Conservation (phyloP, 2,797 vertebrate genomes). For the Sciurus vulgaris region DNA sequence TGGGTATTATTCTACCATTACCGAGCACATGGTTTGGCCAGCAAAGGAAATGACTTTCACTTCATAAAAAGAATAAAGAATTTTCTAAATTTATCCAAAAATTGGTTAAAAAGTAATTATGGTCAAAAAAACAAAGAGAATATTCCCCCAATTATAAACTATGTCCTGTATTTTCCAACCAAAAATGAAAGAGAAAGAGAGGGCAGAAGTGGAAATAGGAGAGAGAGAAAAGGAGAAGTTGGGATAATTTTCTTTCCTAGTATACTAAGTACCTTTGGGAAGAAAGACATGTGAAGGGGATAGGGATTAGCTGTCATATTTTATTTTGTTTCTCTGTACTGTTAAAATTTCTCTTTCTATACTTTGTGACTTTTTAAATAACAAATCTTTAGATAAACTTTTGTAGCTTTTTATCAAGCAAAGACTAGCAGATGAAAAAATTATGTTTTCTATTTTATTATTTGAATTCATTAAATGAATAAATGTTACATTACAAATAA, state of each 20-base stretch:
- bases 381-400: background rate
- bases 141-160: background rate
- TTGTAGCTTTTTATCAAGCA: background rate
- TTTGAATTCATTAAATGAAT: background rate
- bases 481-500: background rate
- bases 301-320: background rate
- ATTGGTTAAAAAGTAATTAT: background rate
- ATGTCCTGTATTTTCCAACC: background rate
- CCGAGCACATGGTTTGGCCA: background rate
- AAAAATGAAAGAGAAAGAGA: background rate
- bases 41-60: background rate
- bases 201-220: background rate
- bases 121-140: background rate
- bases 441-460: conserved; percentile 10
- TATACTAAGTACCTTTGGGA: background rate
- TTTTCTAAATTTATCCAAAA: background rate
- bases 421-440: background rate
- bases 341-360: conserved; percentile 14
- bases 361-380: background rate
- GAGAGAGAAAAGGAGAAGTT: background rate
- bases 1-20: background rate
- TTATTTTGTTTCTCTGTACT: background rate
- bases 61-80: background rate
- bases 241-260: background rate
- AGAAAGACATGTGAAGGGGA: background rate